A percentile compares a stretch with the other conserved stretches of the same genome.
Evolutionary conservation across 2,797 vertebrate genomes (phyloP).

Genomic region (Pachyuromys duprasi): DNA sequence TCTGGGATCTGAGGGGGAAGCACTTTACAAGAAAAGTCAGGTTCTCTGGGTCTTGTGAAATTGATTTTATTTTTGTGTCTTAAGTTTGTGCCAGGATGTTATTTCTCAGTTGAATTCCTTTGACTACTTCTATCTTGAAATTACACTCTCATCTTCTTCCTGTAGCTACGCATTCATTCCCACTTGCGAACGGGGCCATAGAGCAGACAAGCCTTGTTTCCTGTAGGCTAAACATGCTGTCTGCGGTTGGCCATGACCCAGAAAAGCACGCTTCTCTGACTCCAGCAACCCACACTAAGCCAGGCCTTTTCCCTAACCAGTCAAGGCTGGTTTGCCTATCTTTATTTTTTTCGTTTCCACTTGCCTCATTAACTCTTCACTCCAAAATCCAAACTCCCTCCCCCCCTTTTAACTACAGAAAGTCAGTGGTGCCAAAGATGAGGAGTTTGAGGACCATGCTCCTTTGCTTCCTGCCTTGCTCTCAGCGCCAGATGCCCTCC

Average conservation of each 20-base stretch:
- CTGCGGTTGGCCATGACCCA: constrained; percentile 42
- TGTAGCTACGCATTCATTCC: constrained; percentile 60
- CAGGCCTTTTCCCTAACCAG: constrained; percentile 21
- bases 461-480: constrained; percentile 29
- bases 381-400: background rate
- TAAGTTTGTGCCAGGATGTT: constrained; percentile 72
- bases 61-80: constrained; percentile 79
- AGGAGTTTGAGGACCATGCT: background rate
- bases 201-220: constrained; percentile 57
- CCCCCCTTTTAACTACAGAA: background rate
- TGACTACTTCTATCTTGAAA: constrained; percentile 75
- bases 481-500: background rate
- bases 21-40: constrained; percentile 60
- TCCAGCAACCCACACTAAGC: background rate
- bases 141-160: constrained; percentile 75
- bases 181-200: constrained; percentile 30
- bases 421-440: background rate
- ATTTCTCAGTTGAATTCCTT: constrained; percentile 82
- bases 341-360: background rate
- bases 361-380: constrained; percentile 46
- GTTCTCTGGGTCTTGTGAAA: constrained; percentile 75
- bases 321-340: background rate
- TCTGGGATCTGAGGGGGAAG: background rate
- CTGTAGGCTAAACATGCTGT: constrained; percentile 46
- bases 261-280: background rate